Percentiles rank a stretch among this genome's conserved stretches.
Evolutionary conservation across 1,140 invertebrate species (phyloP).

Genomic region (Panagrolaimus sp.): DNA sequence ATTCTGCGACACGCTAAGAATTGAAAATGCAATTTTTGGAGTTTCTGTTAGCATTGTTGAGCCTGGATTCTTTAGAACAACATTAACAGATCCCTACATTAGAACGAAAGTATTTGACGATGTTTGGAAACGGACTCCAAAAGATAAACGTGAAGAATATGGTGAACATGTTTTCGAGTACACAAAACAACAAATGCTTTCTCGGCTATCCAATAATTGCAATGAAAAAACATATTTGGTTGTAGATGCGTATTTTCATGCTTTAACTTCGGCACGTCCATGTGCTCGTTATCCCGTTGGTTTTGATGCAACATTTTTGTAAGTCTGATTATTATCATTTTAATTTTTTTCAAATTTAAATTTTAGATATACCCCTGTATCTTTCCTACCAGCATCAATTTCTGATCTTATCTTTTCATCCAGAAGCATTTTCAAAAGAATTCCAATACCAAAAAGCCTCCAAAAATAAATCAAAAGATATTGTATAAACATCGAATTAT

Average conservation of each 20-base stretch:
- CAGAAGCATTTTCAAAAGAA: too few species aligned
- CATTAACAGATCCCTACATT: neutral
- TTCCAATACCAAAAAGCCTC: too few species aligned
- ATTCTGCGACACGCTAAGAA: slow-evolving; percentile 32
- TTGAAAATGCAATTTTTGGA: slow-evolving; percentile 31
- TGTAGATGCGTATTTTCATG: slow-evolving; percentile 21
- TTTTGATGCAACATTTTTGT: slow-evolving; percentile 4
- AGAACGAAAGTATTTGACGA: neutral
- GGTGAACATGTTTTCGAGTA: neutral
- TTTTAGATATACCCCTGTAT: slow-evolving; percentile 3
- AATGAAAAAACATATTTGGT: slow-evolving; percentile 10
- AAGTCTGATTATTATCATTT: too few species aligned
- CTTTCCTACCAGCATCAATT: neutral
- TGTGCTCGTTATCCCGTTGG: slow-evolving; percentile 17
- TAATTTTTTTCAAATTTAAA: too few species aligned
- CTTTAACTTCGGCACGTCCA: slow-evolving; percentile 12
- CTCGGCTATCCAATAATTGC: neutral
- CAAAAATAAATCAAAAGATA: too few species aligned
- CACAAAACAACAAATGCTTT: neutral
- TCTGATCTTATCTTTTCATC: too few species aligned
- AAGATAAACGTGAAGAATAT: neutral
- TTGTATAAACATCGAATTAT: too few species aligned
- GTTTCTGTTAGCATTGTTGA: slow-evolving; percentile 32
- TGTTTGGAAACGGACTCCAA: neutral
- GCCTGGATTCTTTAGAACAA: slow-evolving; percentile 34